Conservation (phyloP, 2,113 vertebrate species). For the Ancistrus triradiatus region DNA sequence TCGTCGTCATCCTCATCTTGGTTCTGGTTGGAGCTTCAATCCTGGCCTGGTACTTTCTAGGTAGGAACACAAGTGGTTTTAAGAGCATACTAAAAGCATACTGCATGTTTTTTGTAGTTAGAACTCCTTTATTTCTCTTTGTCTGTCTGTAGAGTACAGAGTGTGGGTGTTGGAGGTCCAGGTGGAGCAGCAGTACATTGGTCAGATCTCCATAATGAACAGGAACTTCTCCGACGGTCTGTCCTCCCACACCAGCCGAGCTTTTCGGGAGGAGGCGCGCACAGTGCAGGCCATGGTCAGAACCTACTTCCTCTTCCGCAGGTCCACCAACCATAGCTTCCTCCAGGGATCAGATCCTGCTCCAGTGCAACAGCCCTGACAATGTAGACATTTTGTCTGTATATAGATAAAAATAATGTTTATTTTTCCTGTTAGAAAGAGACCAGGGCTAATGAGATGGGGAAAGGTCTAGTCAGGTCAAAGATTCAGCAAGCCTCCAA, state of each 20-base stretch:
- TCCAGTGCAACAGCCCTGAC: no score
- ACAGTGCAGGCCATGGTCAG: conserved; percentile 57
- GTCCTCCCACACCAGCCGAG: conserved; percentile 47
- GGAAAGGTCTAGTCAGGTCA: no score
- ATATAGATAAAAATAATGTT: no score
- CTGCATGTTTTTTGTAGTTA: no score
- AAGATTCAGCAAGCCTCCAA: no score
- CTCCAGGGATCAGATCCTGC: no score
- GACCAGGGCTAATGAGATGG: no score
- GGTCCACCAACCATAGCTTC: no score
- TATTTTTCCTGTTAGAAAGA: no score
- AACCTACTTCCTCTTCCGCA: not conserved
- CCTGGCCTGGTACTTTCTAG: conserved; percentile 66
- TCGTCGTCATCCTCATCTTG: conserved; percentile 45
- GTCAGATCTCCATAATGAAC: conserved; percentile 59
- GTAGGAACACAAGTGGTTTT: conserved; percentile 44
- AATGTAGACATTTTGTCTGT: no score
- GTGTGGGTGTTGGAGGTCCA: conserved; percentile 61
- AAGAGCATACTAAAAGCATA: no score
- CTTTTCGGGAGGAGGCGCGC: conserved; percentile 56
- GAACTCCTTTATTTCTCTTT: not conserved
- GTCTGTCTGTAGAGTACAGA: conserved; percentile 56
- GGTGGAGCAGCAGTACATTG: conserved; percentile 59
- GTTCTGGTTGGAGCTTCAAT: conserved; percentile 45
- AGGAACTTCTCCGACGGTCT: conserved; percentile 57